phyloP scores from a whole-genome alignment of 2,888 invertebrate genomes.

The Pyrgus malvae region DNA sequence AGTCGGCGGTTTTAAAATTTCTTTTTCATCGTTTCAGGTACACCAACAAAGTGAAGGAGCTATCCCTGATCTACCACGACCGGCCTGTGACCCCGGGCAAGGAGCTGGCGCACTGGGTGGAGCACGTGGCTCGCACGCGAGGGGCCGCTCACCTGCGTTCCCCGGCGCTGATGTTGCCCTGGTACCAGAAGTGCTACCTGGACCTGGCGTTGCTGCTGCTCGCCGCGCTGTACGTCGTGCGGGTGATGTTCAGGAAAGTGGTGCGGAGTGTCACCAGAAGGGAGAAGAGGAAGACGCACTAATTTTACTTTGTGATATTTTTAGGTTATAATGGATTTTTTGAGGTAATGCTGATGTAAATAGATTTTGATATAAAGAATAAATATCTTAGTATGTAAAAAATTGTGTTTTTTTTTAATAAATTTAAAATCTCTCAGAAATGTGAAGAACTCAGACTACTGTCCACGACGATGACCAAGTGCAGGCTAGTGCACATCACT shows the following conservation, averaged over 20 bases:
- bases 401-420: too few species aligned
- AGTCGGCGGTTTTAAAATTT: too few species aligned
- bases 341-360: too few species aligned
- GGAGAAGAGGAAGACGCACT: not conserved
- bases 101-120: constrained; percentile 37
- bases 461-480: too few species aligned
- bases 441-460: too few species aligned
- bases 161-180: constrained; percentile 24
- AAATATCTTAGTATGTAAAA: too few species aligned
- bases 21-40: not conserved
- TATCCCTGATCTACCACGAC: constrained; percentile 37
- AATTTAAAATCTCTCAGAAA: too few species aligned
- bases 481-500: too few species aligned
- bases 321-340: too few species aligned
- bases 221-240: not conserved
- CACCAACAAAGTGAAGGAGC: not conserved
- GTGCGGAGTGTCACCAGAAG: not conserved
- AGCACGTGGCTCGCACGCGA: constrained; percentile 35
- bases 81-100: constrained; percentile 32
- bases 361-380: too few species aligned
- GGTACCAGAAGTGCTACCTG: constrained; percentile 34
- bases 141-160: constrained; percentile 35
- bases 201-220: constrained; percentile 19
- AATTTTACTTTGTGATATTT: too few species aligned
- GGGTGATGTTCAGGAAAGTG: not conserved